phyloP scores from a whole-genome alignment of 2,797 vertebrate species.

The Pipistrellus nathusii region DNA sequence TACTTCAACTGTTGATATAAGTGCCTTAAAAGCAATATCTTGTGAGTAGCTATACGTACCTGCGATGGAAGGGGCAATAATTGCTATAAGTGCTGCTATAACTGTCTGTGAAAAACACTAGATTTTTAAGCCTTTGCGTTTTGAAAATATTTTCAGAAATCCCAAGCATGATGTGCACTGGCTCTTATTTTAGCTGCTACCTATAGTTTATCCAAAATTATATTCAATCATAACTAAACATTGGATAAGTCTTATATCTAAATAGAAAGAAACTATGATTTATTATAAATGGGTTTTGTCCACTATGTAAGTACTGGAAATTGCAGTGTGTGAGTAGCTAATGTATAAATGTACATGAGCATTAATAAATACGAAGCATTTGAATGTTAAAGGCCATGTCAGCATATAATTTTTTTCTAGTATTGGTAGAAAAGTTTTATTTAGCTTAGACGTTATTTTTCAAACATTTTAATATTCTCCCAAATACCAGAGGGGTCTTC shows the following conservation, averaged over 20 bases:
- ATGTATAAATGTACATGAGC: background rate
- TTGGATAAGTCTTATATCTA: background rate
- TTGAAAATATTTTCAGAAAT: conserved; percentile 45
- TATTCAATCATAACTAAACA: conserved; percentile 38
- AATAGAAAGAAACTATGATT: background rate
- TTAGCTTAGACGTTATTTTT: conserved; percentile 37
- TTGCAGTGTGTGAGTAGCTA: background rate
- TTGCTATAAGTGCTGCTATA: background rate
- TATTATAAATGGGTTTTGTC: background rate
- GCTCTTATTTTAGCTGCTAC: background rate
- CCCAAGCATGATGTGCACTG: background rate
- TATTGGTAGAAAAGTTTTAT: background rate
- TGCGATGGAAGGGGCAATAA: background rate
- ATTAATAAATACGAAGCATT: background rate
- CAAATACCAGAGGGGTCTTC: background rate
- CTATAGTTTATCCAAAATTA: background rate
- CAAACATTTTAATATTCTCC: background rate
- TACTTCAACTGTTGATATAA: background rate
- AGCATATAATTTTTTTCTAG: background rate
- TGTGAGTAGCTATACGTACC: background rate
- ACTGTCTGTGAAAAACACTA: background rate
- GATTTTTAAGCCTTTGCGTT: background rate
- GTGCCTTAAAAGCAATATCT: background rate
- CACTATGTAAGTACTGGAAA: background rate
- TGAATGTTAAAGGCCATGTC: background rate